phyloP scores from a whole-genome alignment of 2,797 vertebrate species.

The Chaetophractus vellerosus region DNA sequence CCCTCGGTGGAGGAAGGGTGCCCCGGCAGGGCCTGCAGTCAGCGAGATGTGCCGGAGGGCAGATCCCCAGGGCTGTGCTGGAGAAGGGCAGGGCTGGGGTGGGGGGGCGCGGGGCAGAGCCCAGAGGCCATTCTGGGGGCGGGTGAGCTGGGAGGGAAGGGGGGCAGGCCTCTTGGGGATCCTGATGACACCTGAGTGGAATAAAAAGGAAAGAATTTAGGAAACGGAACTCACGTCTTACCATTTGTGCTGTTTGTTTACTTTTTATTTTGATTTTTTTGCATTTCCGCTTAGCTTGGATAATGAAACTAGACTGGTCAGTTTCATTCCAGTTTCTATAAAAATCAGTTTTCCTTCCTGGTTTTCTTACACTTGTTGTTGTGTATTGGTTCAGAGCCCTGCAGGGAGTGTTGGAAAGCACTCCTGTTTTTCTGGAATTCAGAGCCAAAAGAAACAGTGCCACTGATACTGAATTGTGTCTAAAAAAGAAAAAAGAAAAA shows the following conservation, averaged over 20 bases:
- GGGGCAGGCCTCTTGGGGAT: constrained; percentile 81
- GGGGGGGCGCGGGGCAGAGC: constrained; percentile 81
- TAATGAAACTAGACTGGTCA: constrained; percentile 82
- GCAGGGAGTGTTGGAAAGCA: constrained; percentile 75
- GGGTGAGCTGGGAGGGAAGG: constrained; percentile 77
- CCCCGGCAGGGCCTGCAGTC: constrained; percentile 55
- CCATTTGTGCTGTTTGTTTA: constrained; percentile 88
- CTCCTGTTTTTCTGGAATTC: constrained; percentile 82
- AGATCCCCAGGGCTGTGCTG: constrained; percentile 79
- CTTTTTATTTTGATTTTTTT: constrained; percentile 86
- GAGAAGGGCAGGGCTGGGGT: constrained; percentile 82
- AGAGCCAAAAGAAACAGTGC: constrained; percentile 83
- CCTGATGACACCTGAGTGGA: constrained; percentile 82
- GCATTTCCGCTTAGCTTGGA: constrained; percentile 83
- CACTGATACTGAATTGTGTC: constrained; percentile 81
- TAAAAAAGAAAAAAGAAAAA: constrained; percentile 66
- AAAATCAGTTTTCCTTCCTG: constrained; percentile 82
- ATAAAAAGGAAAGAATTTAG: constrained; percentile 81
- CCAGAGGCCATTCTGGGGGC: constrained; percentile 82
- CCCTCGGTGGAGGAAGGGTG: constrained; percentile 59
- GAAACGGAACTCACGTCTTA: constrained; percentile 85
- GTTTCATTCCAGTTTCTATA: constrained; percentile 86
- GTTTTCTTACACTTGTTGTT: constrained; percentile 85
- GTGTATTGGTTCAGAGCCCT: constrained; percentile 81
- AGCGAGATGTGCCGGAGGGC: constrained; percentile 7